Evolutionary conservation across 2,888 invertebrate species (phyloP), one percentile per base, ranked within the genome.

Genomic region (Anthophora plumipes): DNA sequence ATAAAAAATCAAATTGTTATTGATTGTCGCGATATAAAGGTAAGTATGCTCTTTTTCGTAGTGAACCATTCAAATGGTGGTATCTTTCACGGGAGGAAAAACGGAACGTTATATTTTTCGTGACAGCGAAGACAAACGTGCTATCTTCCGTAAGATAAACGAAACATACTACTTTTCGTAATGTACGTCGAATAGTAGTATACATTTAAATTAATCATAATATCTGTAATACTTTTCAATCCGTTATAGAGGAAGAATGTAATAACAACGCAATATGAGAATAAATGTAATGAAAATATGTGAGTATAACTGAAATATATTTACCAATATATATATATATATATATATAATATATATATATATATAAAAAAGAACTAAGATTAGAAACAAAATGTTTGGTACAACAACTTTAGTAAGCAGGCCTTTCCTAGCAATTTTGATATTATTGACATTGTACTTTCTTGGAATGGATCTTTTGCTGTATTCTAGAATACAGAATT

Each of bases 391-490:
- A 63, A 88, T 87, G 89, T 74, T 85, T 25, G 64, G 71, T 17
- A 75, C 76, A 25, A 68, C 86, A 25, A 74, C 80, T 9, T 12
- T 84, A 5, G 31, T 80, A 63, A 88, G 74, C 50, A 80, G 83
- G 39, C 61, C 96, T 66, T 94, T 96, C 68, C 94, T 96, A 64
- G 91, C 94, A 12, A 91, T 96, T 55, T 93, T 97, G 41, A 52
- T 85, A 70, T 11, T 85, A 57, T 7, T 85, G 31, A 72, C 61
- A n/a, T 8, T 86, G n/a, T 97, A 95, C 91, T 97, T 96, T 90
- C 91, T 96, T 61, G 95, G 94, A 84, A 97, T 97, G 97, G 97
- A 97, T 92, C 94, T 95, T 55, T 95, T 96, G 87, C 93, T 97
- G 80, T 97, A 96, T 93, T 91, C 96, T 87, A 94, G 97, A 77